Evolutionary conservation across 2,888 invertebrate genomes (phyloP).

Genomic region (Lamellibrachia columna): DNA sequence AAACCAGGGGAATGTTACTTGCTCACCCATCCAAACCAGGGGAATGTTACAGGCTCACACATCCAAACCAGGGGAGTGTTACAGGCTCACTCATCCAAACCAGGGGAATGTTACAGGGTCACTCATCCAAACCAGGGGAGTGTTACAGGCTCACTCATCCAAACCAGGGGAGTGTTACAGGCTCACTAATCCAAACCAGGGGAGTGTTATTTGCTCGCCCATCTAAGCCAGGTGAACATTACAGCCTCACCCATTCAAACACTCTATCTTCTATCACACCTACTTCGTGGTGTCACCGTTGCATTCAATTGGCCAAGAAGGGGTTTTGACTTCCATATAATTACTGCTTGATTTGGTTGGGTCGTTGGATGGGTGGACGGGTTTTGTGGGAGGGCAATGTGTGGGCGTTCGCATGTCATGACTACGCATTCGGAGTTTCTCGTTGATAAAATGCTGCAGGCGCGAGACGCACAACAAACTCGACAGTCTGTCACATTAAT

Average conservation of each 20-base stretch:
- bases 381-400: neutral
- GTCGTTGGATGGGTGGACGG: neutral
- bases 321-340: neutral
- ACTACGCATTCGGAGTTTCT: neutral
- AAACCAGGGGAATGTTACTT: neutral
- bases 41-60: neutral
- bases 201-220: neutral
- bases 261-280: neutral
- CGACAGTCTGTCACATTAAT: neutral
- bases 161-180: neutral
- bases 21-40: neutral
- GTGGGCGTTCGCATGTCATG: neutral
- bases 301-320: neutral
- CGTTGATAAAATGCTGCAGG: neutral
- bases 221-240: neutral
- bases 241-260: neutral
- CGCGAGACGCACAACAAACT: neutral
- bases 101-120: slow-evolving; percentile 1
- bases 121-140: neutral
- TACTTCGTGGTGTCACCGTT: neutral
- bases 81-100: neutral
- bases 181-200: neutral
- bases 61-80: neutral
- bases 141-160: neutral
- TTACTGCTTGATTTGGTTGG: neutral